Evolutionary conservation across 2,113 vertebrate species (phyloP).

Genomic region (Mastomys natalensis): DNA sequence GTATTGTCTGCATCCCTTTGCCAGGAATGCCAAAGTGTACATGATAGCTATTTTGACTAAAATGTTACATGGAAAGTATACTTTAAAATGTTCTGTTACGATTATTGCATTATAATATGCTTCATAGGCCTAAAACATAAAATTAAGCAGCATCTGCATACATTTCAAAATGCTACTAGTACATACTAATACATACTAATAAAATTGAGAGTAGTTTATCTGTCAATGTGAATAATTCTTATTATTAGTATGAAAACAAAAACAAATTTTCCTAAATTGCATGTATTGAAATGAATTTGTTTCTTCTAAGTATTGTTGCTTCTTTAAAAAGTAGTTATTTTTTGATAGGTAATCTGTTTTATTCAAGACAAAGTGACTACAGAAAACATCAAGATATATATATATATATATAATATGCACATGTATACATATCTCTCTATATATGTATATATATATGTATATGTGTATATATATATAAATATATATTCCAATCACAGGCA

Average conservation of each 20-base stretch:
- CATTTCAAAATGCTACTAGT: neutral
- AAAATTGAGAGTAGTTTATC: constrained; percentile 41
- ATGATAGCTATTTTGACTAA: constrained; percentile 67
- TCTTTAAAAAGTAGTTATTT: constrained; percentile 2
- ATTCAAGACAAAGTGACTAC: neutral
- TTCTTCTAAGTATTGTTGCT: neutral
- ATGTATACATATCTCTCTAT: too few relatives aligned
- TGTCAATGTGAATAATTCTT: constrained; percentile 22
- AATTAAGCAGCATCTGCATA: constrained; percentile 42
- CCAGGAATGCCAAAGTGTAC: constrained; percentile 25
- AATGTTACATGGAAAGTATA: constrained; percentile 38
- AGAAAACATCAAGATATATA: constrained; percentile 5
- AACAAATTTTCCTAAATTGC: constrained; percentile 5
- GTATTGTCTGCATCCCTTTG: constrained; percentile 47
- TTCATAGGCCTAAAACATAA: constrained; percentile 58
- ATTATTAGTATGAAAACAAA: constrained; percentile 35
- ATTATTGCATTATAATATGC: constrained; percentile 68
- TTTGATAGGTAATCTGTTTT: neutral
- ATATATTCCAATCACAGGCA: constrained; percentile 1
- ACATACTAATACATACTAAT: neutral
- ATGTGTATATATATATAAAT: neutral
- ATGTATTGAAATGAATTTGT: neutral
- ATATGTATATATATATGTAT: neutral
- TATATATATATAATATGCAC: too few relatives aligned
- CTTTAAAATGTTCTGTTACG: neutral